Percentiles rank a stretch among this genome's conserved stretches.
phyloP scores from a whole-genome alignment of 1,140 invertebrate genomes.

The Condylostylus longicornis region DNA sequence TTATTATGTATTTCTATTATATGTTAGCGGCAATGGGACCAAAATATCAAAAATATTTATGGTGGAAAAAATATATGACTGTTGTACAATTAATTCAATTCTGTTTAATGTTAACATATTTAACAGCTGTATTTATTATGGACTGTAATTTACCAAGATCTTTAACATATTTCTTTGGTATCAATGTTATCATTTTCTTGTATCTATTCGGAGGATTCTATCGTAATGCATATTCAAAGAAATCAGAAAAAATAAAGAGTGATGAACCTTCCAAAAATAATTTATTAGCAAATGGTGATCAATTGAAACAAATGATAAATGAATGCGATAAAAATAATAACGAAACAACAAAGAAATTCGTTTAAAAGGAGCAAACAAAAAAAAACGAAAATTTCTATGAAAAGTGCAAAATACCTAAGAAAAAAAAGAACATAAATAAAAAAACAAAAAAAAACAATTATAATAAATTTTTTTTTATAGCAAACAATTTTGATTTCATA shows the following conservation, averaged over 20 bases:
- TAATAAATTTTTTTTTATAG: too few relatives aligned
- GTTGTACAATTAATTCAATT: conserved; percentile 66
- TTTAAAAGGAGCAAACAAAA: too few relatives aligned
- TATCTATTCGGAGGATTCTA: conserved; percentile 77
- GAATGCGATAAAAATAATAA: conserved; percentile 21
- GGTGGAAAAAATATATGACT: conserved; percentile 64
- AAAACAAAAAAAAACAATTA: too few relatives aligned
- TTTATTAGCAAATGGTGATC: conserved; percentile 7
- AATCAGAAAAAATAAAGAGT: conserved; percentile 24
- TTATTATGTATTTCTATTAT: conserved; percentile 71
- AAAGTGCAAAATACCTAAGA: too few relatives aligned
- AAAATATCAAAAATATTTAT: conserved; percentile 42
- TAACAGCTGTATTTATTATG: conserved; percentile 45
- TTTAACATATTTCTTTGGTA: conserved; percentile 41
- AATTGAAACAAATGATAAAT: conserved; percentile 21
- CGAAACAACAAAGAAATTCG: conserved; percentile 14
- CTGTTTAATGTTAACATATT: conserved; percentile 50
- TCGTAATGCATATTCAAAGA: conserved; percentile 50
- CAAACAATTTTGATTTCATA: too few relatives aligned
- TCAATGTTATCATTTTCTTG: conserved; percentile 60
- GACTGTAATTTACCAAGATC: conserved; percentile 60
- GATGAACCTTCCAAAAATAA: conserved; percentile 16
- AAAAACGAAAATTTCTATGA: too few relatives aligned
- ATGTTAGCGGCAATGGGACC: conserved; percentile 45
- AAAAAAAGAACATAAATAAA: too few relatives aligned